A percentile compares a stretch with the other conserved stretches of the same genome.
phyloP scores from a whole-genome alignment of 2,888 invertebrate genomes.

The Heteromurus nitidus region DNA sequence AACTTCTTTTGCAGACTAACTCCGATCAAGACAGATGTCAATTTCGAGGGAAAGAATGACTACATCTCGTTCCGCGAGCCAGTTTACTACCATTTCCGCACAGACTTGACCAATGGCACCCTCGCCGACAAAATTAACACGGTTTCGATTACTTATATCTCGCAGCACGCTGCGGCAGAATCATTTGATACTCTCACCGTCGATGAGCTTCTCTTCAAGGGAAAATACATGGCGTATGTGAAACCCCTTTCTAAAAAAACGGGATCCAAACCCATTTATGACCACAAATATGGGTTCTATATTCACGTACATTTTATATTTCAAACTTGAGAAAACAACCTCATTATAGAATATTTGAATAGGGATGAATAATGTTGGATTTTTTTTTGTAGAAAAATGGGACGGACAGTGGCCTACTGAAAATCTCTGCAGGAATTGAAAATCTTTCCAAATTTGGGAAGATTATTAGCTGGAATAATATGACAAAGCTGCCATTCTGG shows the following conservation, averaged over 20 bases:
- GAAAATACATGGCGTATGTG: constrained; percentile 75
- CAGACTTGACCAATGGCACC: constrained; percentile 79
- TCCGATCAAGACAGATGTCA: constrained; percentile 86
- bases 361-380: background rate
- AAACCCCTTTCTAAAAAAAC: constrained; percentile 43
- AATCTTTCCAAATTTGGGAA: constrained; percentile 84
- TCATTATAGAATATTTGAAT: no score
- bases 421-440: constrained; percentile 85
- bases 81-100: constrained; percentile 83
- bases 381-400: constrained; percentile 84
- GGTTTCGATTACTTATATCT: constrained; percentile 82
- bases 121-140: constrained; percentile 84
- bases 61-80: constrained; percentile 83
- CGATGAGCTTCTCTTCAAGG: constrained; percentile 85
- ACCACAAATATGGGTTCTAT: constrained; percentile 70
- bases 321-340: no score
- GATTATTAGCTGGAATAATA: constrained; percentile 83
- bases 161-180: constrained; percentile 39
- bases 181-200: constrained; percentile 81
- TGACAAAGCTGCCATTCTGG: constrained; percentile 81
- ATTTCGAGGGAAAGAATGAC: constrained; percentile 84
- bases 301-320: constrained; percentile 64
- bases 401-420: constrained; percentile 81
- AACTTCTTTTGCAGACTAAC: constrained; percentile 80
- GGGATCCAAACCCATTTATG: constrained; percentile 59